Base-by-base conservation (phyloP, 2,888 invertebrate species). In the Leucophenga montana region DNA sequence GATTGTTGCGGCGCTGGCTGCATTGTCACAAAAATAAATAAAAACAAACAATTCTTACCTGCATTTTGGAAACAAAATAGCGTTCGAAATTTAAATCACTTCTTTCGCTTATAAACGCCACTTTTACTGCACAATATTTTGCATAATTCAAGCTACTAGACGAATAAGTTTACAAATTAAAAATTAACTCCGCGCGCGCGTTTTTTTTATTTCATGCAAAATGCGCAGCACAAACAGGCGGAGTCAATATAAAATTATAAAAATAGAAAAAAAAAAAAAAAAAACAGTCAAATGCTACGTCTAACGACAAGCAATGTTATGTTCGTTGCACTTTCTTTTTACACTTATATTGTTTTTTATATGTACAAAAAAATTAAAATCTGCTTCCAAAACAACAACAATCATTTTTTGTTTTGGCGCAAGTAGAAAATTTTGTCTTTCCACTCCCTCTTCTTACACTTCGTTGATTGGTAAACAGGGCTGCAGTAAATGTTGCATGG, bases 51-150 rank as follows among this genome's bases (percentile, higher is more conserved):
- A n/a, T n/a, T n/a, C 79, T 83, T 75, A 85, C 87, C 85, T 87
- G 87, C 87, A 87, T 87, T 86, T 87, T 87, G 81, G 85, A 83
- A 83, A 86, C 85, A 85, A 86, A 87, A 85, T 86, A 87, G 82
- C 85, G 85, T 83, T 86, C 87, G 85, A 86, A 87, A 85, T 85
- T 86, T 77, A 82, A 80, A 79, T 86, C 86, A 39, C 39, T 39
- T 39, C 39, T 39, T 86, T 87, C 87, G 82, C 85, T 86, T 84
- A 85, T 83, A 86, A 87, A 86, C 86, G 87, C 87, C 87, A 87
- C 87, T 86, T 86, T 87, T 86, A 84, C 85, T 81, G 78, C 78
- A 75, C 78, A 76, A 77, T 80, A 67, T 81, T 82, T 76, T 80
- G 77, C 84, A 84, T 84, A 79, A 79, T 82, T 79, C 77, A 76